Evolutionary conservation across 2,888 invertebrate species (phyloP).

Genomic region (Drosophila pegasa): DNA sequence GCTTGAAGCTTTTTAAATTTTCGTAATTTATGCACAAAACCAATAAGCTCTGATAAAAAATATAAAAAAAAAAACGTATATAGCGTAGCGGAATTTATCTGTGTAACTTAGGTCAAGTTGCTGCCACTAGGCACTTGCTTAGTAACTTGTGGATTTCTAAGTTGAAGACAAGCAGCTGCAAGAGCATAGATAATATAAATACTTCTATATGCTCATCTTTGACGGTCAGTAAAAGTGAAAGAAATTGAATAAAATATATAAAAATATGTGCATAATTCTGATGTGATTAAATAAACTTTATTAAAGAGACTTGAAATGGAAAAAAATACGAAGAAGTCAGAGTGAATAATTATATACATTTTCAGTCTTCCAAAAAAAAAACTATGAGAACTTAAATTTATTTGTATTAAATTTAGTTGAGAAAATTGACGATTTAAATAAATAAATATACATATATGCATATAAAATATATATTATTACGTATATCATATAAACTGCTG

Average conservation of each 20-base stretch:
- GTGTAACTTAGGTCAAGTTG: neutral
- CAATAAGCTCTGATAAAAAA: conserved; percentile 11
- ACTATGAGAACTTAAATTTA: too few relatives aligned
- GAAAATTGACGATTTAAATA: too few relatives aligned
- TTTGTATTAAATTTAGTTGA: too few relatives aligned
- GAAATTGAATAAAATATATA: neutral
- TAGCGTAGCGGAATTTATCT: neutral
- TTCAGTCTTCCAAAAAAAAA: too few relatives aligned
- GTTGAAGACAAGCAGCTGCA: neutral
- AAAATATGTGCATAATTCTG: neutral
- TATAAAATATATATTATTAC: too few relatives aligned
- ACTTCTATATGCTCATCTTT: neutral
- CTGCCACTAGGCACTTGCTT: neutral
- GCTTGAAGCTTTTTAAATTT: neutral
- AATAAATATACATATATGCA: too few relatives aligned
- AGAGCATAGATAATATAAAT: too few relatives aligned
- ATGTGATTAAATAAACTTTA: too few relatives aligned
- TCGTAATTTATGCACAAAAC: neutral
- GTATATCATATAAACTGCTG: too few relatives aligned
- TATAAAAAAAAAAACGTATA: neutral
- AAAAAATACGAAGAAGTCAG: too few relatives aligned
- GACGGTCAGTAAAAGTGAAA: neutral
- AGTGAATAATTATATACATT: too few relatives aligned
- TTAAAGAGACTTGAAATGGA: too few relatives aligned
- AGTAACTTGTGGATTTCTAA: neutral